Evolutionary conservation across 2,797 vertebrate species (phyloP).

Genomic region (Microcaecilia unicolor): DNA sequence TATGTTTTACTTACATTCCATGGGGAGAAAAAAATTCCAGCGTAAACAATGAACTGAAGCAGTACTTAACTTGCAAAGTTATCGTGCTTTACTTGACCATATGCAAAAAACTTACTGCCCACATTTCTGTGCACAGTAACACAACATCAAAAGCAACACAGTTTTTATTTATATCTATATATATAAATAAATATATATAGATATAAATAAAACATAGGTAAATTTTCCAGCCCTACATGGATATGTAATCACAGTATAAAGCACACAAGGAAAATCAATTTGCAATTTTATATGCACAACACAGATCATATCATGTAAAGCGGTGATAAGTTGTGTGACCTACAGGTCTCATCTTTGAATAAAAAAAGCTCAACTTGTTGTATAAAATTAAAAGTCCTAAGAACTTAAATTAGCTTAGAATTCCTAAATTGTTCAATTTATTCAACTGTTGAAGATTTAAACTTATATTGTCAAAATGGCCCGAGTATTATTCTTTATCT

Average conservation of each 20-base stretch:
- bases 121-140: constrained; percentile 47
- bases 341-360: background rate
- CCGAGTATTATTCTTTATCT: constrained; percentile 17
- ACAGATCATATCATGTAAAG: constrained; percentile 68
- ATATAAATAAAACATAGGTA: constrained; percentile 67
- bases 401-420: constrained; percentile 51
- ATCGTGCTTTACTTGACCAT: constrained; percentile 51
- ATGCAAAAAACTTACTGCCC: constrained; percentile 49
- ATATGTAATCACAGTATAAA: constrained; percentile 73
- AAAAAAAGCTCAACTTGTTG: too few relatives aligned
- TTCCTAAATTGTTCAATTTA: constrained; percentile 41
- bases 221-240: constrained; percentile 74
- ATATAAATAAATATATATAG: too few relatives aligned
- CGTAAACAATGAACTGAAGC: constrained; percentile 65
- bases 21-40: constrained; percentile 72
- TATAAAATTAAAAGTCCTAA: constrained; percentile 46
- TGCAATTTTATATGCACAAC: constrained; percentile 40
- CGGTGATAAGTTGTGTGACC: constrained; percentile 39
- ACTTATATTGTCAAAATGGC: constrained; percentile 14
- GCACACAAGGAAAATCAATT: constrained; percentile 82
- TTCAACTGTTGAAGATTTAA: constrained; percentile 33
- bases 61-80: constrained; percentile 52
- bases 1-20: constrained; percentile 79
- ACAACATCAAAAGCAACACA: constrained; percentile 69
- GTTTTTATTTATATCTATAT: constrained; percentile 68